phyloP scores from a whole-genome alignment of 2,888 invertebrate species.

The Phania funesta region DNA sequence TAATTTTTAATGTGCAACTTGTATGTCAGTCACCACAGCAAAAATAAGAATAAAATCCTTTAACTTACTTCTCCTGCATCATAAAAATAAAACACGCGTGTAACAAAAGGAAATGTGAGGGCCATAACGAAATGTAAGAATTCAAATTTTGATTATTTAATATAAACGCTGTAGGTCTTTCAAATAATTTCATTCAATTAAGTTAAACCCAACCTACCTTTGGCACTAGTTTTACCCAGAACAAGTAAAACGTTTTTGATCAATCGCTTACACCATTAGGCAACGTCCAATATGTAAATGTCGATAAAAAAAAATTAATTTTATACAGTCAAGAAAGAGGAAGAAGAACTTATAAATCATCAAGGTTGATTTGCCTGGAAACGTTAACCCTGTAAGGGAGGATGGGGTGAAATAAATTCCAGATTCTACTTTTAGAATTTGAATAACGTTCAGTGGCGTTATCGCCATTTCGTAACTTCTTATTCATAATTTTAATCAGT shows the following conservation, averaged over 20 bases:
- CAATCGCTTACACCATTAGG: background rate
- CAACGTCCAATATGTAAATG: constrained; percentile 5
- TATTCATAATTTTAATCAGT: background rate
- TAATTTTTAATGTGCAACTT: background rate
- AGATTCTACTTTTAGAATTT: background rate
- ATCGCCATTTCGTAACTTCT: background rate
- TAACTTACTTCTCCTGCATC: constrained; percentile 7
- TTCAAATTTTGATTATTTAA: background rate
- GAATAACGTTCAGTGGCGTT: background rate
- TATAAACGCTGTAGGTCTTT: constrained; percentile 5
- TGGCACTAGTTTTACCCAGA: background rate
- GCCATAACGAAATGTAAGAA: constrained; percentile 21
- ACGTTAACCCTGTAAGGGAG: background rate
- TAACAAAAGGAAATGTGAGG: background rate
- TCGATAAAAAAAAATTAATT: background rate
- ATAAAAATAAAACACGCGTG: background rate
- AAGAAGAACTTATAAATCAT: background rate
- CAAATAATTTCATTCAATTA: constrained; percentile 24
- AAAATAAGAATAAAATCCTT: constrained; percentile 39
- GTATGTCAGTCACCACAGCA: constrained; percentile 8
- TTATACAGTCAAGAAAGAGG: background rate
- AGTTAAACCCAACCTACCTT: background rate
- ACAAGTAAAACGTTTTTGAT: background rate
- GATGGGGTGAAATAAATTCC: background rate
- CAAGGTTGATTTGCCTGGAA: constrained; percentile 11